These are phyloP conservation scores for Hyles vespertilio DNA, from an alignment of 1,140 invertebrate species.

Conservation along the genomic window DNA sequence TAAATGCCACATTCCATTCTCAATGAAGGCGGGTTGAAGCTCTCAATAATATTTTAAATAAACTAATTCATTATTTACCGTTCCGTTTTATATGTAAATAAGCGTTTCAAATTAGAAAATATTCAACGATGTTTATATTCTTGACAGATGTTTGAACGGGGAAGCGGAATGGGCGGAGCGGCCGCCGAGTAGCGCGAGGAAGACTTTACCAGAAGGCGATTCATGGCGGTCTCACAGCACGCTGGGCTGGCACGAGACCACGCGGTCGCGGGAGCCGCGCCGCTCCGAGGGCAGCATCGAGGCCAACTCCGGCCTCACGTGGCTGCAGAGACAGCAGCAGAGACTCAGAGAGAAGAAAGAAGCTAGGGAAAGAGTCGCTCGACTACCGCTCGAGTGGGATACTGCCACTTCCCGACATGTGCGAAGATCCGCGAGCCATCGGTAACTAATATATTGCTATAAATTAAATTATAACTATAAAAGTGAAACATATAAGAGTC, in stretches of 20 bases:
- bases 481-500: too few relatives aligned
- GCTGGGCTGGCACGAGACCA: conserved; percentile 53
- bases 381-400: conserved; percentile 81
- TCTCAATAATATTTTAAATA: conserved; percentile 10
- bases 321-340: conserved; percentile 87
- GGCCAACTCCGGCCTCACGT: conserved; percentile 77
- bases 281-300: conserved; percentile 53
- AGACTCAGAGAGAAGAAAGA: conserved; percentile 83
- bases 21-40: conserved; percentile 2
- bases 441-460: conserved; percentile 32
- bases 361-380: conserved; percentile 80
- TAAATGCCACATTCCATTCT: conserved; percentile 5
- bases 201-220: conserved; percentile 48
- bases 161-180: conserved; percentile 60
- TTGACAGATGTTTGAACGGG: conserved; percentile 60
- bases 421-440: conserved; percentile 69
- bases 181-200: conserved; percentile 43
- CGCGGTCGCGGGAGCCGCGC: conserved; percentile 46
- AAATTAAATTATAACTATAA: not conserved
- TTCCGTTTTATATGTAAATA: too few relatives aligned
- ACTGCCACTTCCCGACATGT: conserved; percentile 57
- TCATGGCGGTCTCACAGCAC: conserved; percentile 60
- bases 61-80: conserved; percentile 10
- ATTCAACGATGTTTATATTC: not conserved
- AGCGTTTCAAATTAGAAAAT: too few relatives aligned